Conservation (phyloP, 2,113 vertebrate species). For the Noturus placidus region DNA sequence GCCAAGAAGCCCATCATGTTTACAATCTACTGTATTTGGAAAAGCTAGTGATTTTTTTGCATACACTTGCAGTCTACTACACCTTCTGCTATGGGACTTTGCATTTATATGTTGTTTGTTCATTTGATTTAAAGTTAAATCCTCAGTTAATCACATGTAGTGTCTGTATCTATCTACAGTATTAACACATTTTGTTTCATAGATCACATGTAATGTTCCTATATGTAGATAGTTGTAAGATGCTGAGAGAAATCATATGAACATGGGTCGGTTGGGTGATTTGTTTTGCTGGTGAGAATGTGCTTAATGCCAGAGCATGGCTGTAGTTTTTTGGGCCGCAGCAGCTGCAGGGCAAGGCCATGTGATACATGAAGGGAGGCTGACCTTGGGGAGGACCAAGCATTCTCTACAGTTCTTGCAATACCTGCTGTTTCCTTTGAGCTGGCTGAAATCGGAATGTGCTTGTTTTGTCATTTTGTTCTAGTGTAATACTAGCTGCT, state of each 20-base stretch:
- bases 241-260: constrained; percentile 37
- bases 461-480: constrained; percentile 27
- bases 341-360: constrained; percentile 36
- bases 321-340: constrained; percentile 25
- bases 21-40: neutral
- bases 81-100: neutral
- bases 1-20: neutral
- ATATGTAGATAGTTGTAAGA: no score
- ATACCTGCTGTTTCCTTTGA: constrained; percentile 6
- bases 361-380: constrained; percentile 44
- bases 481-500: neutral
- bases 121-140: neutral
- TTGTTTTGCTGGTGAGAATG: constrained; percentile 38
- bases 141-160: neutral
- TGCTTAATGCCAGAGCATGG: constrained; percentile 32
- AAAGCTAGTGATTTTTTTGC: constrained; percentile 3
- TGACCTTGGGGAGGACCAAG: constrained; percentile 49
- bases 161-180: neutral
- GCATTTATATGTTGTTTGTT: neutral
- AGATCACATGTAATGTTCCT: neutral
- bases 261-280: constrained; percentile 28
- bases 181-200: neutral
- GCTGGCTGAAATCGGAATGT: constrained; percentile 49
- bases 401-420: constrained; percentile 22
- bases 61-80: neutral